Conservation (phyloP, 2,888 invertebrate species). For the Drosophila tripunctata region DNA sequence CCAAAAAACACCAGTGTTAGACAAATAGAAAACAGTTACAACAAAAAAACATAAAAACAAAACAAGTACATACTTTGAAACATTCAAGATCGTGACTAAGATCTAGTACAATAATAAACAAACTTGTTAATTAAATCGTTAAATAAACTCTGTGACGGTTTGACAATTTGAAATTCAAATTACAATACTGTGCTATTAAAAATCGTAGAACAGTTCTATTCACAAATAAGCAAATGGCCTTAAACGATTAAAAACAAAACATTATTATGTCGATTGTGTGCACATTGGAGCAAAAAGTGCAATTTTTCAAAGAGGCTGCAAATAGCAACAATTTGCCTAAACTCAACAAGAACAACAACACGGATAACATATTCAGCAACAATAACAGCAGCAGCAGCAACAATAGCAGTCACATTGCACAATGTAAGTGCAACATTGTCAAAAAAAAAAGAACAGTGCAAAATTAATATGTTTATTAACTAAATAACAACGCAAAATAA, state of each 20-base stretch:
- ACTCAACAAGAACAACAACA: slow-evolving; percentile 45
- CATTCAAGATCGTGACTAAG: slow-evolving; percentile 9
- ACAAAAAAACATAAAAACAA: neutral
- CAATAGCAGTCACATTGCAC: slow-evolving; percentile 37
- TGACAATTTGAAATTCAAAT: slow-evolving; percentile 4
- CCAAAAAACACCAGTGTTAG: too few species aligned
- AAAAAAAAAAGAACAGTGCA: slow-evolving; percentile 24
- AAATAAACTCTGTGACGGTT: too few species aligned
- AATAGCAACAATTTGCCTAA: slow-evolving; percentile 54
- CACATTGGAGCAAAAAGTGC: slow-evolving; percentile 80
- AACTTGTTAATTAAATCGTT: slow-evolving; percentile 3
- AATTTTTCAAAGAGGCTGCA: slow-evolving; percentile 77
- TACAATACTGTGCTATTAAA: neutral
- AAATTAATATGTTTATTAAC: slow-evolving; percentile 51
- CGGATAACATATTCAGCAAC: slow-evolving; percentile 51
- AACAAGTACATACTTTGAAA: too few species aligned
- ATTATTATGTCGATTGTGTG: slow-evolving; percentile 83
- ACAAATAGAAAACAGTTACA: neutral
- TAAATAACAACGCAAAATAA: slow-evolving; percentile 57
- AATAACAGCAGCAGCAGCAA: slow-evolving; percentile 30
- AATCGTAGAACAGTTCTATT: too few species aligned
- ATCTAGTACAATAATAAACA: neutral
- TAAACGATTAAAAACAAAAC: slow-evolving; percentile 12
- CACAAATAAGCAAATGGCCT: slow-evolving; percentile 29
- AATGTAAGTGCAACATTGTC: slow-evolving; percentile 59